phyloP scores from a whole-genome alignment of 2,888 invertebrate species.

The Agriotes lineatus region DNA sequence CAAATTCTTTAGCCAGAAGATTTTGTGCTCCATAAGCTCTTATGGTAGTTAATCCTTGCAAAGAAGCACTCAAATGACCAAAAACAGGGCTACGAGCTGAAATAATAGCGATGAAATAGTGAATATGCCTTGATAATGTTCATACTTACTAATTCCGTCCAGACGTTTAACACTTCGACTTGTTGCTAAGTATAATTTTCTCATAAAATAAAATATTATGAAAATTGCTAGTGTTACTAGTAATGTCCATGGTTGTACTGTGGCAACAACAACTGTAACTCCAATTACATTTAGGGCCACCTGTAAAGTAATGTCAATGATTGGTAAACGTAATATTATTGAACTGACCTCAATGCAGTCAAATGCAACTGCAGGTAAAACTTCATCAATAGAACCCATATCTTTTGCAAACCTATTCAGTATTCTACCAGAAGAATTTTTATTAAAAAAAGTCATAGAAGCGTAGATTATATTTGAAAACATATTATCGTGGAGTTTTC shows the following conservation, averaged over 20 bases:
- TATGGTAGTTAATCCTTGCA: slow-evolving; percentile 81
- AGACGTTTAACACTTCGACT: slow-evolving; percentile 81
- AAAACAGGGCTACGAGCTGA: slow-evolving; percentile 85
- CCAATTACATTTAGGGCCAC: slow-evolving; percentile 42
- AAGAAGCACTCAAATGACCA: slow-evolving; percentile 76
- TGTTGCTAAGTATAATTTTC: slow-evolving; percentile 79
- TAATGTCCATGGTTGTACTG: slow-evolving; percentile 79
- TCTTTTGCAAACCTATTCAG: slow-evolving; percentile 82
- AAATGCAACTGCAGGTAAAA: slow-evolving; percentile 67
- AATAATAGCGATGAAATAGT: too few relatives aligned
- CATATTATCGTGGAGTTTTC: slow-evolving; percentile 70
- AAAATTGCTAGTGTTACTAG: slow-evolving; percentile 76
- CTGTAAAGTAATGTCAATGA: slow-evolving; percentile 55
- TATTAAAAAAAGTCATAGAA: slow-evolving; percentile 78
- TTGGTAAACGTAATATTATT: too few relatives aligned
- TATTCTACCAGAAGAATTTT: too few relatives aligned
- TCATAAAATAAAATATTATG: slow-evolving; percentile 73
- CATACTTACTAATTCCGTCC: slow-evolving; percentile 77
- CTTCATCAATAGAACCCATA: slow-evolving; percentile 72
- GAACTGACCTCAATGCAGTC: slow-evolving; percentile 68
- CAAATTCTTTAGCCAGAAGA: slow-evolving; percentile 71
- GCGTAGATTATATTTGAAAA: slow-evolving; percentile 71
- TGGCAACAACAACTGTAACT: slow-evolving; percentile 37
- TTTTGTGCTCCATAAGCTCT: slow-evolving; percentile 75
- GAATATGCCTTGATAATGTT: too few relatives aligned